Conservation (phyloP, 92 coral and sea anemone genomes). For the Parazoanthus swiftii region DNA sequence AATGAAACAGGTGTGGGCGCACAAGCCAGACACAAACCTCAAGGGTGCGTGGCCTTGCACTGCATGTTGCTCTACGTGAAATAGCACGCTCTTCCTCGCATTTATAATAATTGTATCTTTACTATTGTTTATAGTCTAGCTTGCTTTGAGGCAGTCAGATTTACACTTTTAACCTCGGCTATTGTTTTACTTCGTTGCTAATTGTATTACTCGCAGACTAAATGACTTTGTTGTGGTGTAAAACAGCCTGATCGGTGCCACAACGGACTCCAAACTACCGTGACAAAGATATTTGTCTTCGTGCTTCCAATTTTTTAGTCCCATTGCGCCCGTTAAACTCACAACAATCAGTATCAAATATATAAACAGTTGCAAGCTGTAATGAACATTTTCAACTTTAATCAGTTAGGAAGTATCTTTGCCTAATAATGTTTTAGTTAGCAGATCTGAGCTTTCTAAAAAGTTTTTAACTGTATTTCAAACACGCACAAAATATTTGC, state of each 20-base stretch:
- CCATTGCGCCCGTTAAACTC: neutral
- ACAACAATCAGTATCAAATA: neutral
- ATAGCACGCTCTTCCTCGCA: neutral
- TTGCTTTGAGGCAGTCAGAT: neutral
- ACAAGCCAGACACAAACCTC: neutral
- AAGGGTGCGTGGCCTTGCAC: neutral
- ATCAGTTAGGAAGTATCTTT: neutral
- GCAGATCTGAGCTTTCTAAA: neutral
- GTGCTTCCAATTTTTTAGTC: neutral
- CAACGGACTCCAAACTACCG: neutral
- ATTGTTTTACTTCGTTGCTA: neutral
- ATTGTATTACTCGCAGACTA: neutral
- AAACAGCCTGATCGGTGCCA: neutral
- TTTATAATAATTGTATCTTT: neutral
- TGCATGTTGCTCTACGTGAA: neutral
- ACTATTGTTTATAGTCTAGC: constrained; percentile 12
- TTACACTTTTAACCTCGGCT: neutral
- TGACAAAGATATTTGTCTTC: neutral
- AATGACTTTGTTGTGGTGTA: neutral
- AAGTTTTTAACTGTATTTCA: neutral
- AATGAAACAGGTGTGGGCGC: neutral
- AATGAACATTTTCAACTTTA: too few species aligned
- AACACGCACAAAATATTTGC: neutral
- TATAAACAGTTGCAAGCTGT: too few species aligned
- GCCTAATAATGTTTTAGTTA: neutral